Evolutionary conservation across 1,140 invertebrate species (phyloP).

Genomic region (Yoshiicerus persimilis): DNA sequence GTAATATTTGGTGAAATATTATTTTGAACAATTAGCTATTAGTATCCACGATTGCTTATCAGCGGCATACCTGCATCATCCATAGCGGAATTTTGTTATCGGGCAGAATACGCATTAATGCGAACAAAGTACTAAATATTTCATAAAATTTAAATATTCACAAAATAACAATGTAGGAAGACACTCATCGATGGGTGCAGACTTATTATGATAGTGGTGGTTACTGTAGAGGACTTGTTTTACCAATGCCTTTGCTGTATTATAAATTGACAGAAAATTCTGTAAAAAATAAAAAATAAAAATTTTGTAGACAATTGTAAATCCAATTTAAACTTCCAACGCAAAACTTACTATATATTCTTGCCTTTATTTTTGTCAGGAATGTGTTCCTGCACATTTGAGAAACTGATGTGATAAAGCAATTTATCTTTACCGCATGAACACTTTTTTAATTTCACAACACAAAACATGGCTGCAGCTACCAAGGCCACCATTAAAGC

Average conservation of each 20-base stretch:
- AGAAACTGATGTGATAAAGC: neutral
- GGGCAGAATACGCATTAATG: too few species aligned
- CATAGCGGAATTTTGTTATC: too few species aligned
- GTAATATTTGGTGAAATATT: too few species aligned
- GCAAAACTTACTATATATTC: neutral
- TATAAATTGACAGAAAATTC: neutral
- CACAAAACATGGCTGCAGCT: slow-evolving; percentile 37
- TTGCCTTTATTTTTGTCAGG: neutral
- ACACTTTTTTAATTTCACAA: slow-evolving; percentile 30
- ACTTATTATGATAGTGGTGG: slow-evolving; percentile 35
- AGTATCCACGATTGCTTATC: too few species aligned
- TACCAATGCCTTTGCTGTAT: neutral
- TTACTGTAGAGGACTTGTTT: slow-evolving; percentile 11
- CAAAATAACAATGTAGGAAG: too few species aligned
- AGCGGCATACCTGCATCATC: too few species aligned
- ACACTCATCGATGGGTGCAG: too few species aligned
- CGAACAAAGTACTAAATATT: too few species aligned
- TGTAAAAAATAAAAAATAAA: neutral
- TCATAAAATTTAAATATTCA: too few species aligned
- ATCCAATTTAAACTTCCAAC: neutral
- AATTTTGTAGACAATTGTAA: too few species aligned
- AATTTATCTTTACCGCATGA: slow-evolving; percentile 24
- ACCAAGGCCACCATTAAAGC: slow-evolving; percentile 25
- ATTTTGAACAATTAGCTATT: too few species aligned
- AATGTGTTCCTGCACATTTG: slow-evolving; percentile 12